phyloP scores from a whole-genome alignment of 2,888 invertebrate species.

The Drosophila heteroneura region DNA sequence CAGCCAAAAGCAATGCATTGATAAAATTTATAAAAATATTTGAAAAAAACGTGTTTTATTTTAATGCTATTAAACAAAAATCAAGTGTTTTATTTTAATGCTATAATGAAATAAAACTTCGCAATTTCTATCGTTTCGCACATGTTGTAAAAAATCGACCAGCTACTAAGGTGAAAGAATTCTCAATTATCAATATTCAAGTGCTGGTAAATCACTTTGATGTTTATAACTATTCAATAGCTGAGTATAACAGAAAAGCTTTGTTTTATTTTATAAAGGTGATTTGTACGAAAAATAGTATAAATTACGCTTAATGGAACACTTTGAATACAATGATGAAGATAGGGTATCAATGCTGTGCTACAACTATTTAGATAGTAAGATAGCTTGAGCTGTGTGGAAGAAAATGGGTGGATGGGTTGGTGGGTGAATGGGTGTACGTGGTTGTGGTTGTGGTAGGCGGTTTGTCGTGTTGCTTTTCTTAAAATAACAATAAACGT shows the following conservation, averaged over 20 bases:
- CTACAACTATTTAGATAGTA: slow-evolving; percentile 10
- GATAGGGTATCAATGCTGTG: slow-evolving; percentile 20
- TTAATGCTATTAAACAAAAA: not conserved
- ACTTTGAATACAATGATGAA: not conserved
- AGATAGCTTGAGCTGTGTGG: slow-evolving; percentile 25
- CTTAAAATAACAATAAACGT: slow-evolving; percentile 80
- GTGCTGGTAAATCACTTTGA: not conserved
- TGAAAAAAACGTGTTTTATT: too few relatives aligned
- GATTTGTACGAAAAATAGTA: not conserved
- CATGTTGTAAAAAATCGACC: too few relatives aligned
- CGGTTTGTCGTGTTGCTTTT: slow-evolving; percentile 70
- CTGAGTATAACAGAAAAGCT: not conserved
- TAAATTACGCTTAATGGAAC: not conserved
- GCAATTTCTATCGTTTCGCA: too few relatives aligned
- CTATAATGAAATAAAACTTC: too few relatives aligned
- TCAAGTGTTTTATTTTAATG: too few relatives aligned
- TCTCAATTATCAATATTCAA: not conserved
- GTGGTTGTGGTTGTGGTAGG: slow-evolving; percentile 1
- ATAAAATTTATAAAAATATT: not conserved
- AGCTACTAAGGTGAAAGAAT: not conserved
- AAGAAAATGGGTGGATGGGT: not conserved
- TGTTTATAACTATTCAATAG: not conserved
- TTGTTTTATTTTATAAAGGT: not conserved
- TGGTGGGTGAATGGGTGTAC: not conserved
- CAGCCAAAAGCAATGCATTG: not conserved